Conservation (phyloP, 1,140 invertebrate species). For the Pseudomyrmex cubaensis region DNA sequence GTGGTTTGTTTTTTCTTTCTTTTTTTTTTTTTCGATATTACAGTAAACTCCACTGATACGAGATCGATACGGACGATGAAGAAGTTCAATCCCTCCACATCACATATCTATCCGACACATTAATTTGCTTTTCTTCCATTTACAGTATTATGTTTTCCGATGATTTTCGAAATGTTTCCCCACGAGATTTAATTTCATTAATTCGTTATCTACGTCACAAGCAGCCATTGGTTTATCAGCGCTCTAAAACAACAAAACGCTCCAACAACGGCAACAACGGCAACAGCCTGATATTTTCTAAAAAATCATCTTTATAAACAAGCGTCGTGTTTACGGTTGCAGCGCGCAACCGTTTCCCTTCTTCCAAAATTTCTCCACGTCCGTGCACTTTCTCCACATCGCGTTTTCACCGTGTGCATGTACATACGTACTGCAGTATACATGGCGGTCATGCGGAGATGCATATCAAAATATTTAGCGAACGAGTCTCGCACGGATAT, state of each 20-base stretch:
- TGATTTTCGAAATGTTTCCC: conserved; percentile 27
- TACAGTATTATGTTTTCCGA: not conserved
- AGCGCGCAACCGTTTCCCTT: conserved; percentile 21
- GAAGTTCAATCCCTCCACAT: no score
- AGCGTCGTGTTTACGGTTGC: conserved; percentile 53
- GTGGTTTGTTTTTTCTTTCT: no score
- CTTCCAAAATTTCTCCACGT: not conserved
- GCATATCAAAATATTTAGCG: conserved; percentile 16
- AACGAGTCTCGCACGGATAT: not conserved
- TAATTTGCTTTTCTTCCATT: no score
- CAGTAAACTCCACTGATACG: no score
- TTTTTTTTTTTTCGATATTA: no score
- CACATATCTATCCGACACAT: no score
- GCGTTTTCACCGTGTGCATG: conserved; percentile 31
- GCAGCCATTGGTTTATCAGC: conserved; percentile 28
- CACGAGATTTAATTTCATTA: conserved; percentile 43
- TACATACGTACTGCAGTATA: conserved; percentile 1
- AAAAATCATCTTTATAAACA: conserved; percentile 66
- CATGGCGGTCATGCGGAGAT: not conserved
- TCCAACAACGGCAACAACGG: conserved; percentile 32
- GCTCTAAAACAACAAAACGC: conserved; percentile 42
- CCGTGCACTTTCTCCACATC: conserved; percentile 30
- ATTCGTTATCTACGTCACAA: conserved; percentile 40
- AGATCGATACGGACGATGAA: no score
- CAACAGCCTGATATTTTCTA: conserved; percentile 1